Percentiles rank a stretch among this genome's conserved stretches.
phyloP scores from a whole-genome alignment of 53 echinoderm and acorn worm genomes.

The Zoroaster sp. region DNA sequence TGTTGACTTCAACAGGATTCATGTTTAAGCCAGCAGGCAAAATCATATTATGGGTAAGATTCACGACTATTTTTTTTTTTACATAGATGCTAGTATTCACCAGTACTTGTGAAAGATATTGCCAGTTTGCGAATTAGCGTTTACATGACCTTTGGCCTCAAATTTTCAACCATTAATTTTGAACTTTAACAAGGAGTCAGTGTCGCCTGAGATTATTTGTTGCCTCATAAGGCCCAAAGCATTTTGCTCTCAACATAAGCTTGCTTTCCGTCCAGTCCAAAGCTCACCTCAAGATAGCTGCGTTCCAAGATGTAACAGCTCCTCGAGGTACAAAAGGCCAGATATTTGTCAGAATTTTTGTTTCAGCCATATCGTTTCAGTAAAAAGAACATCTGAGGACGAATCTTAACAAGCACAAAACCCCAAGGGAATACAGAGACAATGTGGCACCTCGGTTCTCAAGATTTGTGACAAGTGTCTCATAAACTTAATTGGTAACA shows the following conservation, averaged over 20 bases:
- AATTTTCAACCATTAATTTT: too few relatives aligned
- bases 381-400: not conserved
- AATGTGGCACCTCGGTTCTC: conserved; percentile 6
- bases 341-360: not conserved
- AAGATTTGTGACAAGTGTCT: conserved; percentile 2
- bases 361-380: not conserved
- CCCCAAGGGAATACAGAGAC: not conserved
- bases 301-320: not conserved
- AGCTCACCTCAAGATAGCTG: not conserved
- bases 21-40: too few relatives aligned
- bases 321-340: not conserved
- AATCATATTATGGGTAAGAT: too few relatives aligned
- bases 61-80: too few relatives aligned
- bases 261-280: not conserved
- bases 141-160: too few relatives aligned
- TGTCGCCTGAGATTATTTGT: not conserved
- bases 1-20: too few relatives aligned
- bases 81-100: too few relatives aligned
- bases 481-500: not conserved
- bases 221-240: not conserved
- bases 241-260: not conserved
- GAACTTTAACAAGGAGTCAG: not conserved
- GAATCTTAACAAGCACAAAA: not conserved
- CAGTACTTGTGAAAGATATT: too few relatives aligned
- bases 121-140: too few relatives aligned